Base-by-base conservation (phyloP, 2,888 invertebrate species). In the Malthinus seriepunctatus region DNA sequence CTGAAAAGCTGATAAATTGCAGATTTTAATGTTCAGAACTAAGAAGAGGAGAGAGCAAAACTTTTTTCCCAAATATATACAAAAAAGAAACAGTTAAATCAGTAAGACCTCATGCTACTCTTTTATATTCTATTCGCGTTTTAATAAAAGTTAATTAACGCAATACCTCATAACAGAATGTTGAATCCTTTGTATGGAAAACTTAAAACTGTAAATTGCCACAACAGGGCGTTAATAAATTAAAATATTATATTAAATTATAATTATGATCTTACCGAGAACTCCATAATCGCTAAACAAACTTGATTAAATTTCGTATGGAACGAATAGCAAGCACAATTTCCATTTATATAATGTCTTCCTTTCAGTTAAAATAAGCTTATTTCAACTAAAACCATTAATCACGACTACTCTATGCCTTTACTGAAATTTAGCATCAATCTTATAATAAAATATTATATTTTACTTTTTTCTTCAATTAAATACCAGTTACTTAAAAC, bases 1-100 rank as follows among this genome's bases (percentile, higher is more conserved):
- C 3, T 23, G 64, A 63, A 63, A 63, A 67, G 65, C 67, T 70
- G 68, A 71, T 71, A 69, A 70, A 71, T 71, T 67, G 66, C 66
- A 60, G 64, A 64, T 68, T 71, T 71, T 68, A 70, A 69, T 66
- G 67, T 65, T 65, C 66, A 65, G 65, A 67, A 67, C 63, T 58
- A 64, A 64, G 59, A 60, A 62, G 60, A 56, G 64, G 66, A 69
- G 66, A 67, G 67, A 68, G 69, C 69, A 69, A 58, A 56, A 52
- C 56, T 45, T 39, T 46, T 34, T 33, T 51, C 46, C 48, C 49
- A 59, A 38, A 45, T 23, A 11, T 37, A 32, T 38, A 42, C 23
- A 32, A 35, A 42, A 38, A 38, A 48, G 44, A 50, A 34, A 15
- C 35, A 35, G 34, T 35, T 12, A 42, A 35, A n/a, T n/a, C n/a